Percentiles rank a stretch among this genome's conserved stretches.
phyloP scores from a whole-genome alignment of 2,113 vertebrate genomes.

The Microcebus lehilahytsara region DNA sequence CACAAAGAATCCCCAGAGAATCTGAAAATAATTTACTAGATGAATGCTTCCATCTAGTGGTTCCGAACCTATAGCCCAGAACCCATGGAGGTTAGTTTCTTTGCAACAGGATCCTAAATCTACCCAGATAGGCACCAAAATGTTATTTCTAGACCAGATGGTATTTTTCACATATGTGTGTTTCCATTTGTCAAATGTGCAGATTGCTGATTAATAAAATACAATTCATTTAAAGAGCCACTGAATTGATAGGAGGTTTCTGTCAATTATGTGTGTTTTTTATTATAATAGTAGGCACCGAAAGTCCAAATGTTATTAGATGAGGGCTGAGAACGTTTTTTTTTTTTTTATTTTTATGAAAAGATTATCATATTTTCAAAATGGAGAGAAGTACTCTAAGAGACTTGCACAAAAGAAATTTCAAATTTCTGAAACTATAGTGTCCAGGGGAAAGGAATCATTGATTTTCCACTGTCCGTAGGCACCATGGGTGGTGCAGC shows the following conservation, averaged over 20 bases:
- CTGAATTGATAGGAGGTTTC: neutral
- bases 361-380: neutral
- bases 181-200: neutral
- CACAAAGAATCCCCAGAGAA: neutral
- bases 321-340: neutral
- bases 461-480: neutral
- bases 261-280: neutral
- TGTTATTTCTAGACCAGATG: neutral
- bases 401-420: neutral
- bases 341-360: neutral
- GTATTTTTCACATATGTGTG: neutral
- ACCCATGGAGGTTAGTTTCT: neutral
- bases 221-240: neutral
- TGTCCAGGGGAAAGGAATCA: neutral
- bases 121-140: neutral
- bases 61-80: neutral
- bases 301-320: neutral
- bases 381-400: neutral
- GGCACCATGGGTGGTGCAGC: rapidly evolving
- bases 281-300: neutral
- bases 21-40: neutral
- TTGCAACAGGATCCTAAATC: neutral
- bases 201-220: neutral
- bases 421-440: neutral
- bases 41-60: neutral